Base-by-base conservation (phyloP, 2,797 vertebrate species). In the Aulostomus chinensis region DNA sequence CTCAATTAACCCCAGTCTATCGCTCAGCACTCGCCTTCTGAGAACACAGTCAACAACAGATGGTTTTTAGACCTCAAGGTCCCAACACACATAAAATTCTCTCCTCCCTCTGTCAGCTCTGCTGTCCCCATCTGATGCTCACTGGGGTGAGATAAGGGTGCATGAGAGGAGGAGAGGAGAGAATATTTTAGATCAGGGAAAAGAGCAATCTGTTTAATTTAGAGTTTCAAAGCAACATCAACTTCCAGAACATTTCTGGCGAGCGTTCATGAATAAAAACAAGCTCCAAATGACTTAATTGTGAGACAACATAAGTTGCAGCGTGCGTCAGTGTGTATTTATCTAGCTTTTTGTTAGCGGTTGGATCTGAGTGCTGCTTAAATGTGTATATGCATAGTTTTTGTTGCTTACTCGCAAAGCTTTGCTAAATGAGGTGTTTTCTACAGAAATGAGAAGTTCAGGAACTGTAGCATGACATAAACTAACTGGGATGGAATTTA, bases 351-450 rank as follows among this genome's bases (percentile, higher is more conserved):
- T 50, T 18, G 30, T 80, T 73, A 60, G 17, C 52, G 17, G 25
- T 30, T 7, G 9, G 28, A 29, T 46, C 39, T 46, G 49, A 81
- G 80, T 82, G 69, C 45, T 73, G 74, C 53, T 64, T 69, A 59
- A 76, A 41, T 46, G 17, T 40, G 51, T 37, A 24, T 55, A 40
- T 48, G 54, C 73, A 67, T 36, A 33, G 15, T 36, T 37, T 6
- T n/a, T 28, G 37, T 55, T 80, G 71, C 84, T 86, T 86, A 83
- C 58, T 46, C 35, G 29, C 52, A 47, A 12, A 16, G 30, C 51
- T 37, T 30, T 52, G 62, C 55, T 60, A 55, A 78, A 75, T 60
- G 38, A 76, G 56, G 54, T 72, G 78, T 64, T 59, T 73, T 31
- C 21, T 20, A 26, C 10, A 29, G 48, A 71, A 63, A 18, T 15